Percentiles rank a stretch among this genome's conserved stretches.
Conservation (phyloP, 2,113 vertebrate genomes). For the Perca schrenkii region DNA sequence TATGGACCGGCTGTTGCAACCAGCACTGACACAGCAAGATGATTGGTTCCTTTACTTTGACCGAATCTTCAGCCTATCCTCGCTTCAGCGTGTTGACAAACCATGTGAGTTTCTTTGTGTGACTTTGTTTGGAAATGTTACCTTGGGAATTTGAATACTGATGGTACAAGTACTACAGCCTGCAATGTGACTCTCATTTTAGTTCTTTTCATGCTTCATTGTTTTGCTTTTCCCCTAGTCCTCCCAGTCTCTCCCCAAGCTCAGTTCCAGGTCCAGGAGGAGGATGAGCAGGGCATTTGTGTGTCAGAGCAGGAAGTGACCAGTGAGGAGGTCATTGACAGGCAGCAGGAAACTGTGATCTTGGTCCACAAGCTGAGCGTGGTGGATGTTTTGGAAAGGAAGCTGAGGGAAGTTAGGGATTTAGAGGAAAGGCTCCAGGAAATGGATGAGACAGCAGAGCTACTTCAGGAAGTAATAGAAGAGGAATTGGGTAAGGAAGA, state of each 20-base stretch:
- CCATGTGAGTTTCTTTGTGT: slow-evolving; percentile 67
- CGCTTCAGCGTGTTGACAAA: slow-evolving; percentile 22
- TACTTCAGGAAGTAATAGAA: slow-evolving; percentile 65
- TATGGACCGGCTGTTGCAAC: slow-evolving; percentile 55
- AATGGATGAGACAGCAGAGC: slow-evolving; percentile 60
- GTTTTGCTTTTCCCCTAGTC: slow-evolving; percentile 15
- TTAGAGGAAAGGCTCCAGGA: slow-evolving; percentile 74
- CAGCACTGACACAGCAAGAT: slow-evolving; percentile 44
- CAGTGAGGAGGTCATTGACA: slow-evolving; percentile 46
- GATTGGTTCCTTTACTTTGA: slow-evolving; percentile 79
- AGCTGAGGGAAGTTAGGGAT: slow-evolving; percentile 68
- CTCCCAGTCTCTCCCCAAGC: slow-evolving; percentile 37
- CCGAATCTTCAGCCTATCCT: slow-evolving; percentile 16
- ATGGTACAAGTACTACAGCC: background rate
- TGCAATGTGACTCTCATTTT: background rate
- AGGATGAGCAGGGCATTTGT: slow-evolving; percentile 20
- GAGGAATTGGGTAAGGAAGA: slow-evolving; percentile 69
- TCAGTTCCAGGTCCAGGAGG: slow-evolving; percentile 43
- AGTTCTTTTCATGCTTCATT: background rate
- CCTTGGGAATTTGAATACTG: background rate
- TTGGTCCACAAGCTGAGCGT: slow-evolving; percentile 62
- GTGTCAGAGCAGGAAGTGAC: slow-evolving; percentile 34
- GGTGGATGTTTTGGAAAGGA: slow-evolving; percentile 56
- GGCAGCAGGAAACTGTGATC: slow-evolving; percentile 40
- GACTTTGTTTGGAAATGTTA: slow-evolving; percentile 8